Evolutionary conservation across 1,140 invertebrate species (phyloP).

Genomic region (Homarus americanus): DNA sequence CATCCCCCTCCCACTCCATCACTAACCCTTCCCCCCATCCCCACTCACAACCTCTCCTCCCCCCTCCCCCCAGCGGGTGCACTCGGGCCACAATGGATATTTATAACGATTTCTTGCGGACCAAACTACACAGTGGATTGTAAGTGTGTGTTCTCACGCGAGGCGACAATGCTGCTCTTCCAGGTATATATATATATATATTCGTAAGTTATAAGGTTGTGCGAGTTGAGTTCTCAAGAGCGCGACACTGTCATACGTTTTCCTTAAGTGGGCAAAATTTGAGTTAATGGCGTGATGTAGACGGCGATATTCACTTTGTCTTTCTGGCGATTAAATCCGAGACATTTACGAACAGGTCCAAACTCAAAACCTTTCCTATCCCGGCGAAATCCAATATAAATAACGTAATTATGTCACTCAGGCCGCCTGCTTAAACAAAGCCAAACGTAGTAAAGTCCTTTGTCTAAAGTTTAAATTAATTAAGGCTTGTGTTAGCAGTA

Average conservation of each 20-base stretch:
- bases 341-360: too few species aligned
- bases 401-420: too few species aligned
- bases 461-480: slow-evolving; percentile 49
- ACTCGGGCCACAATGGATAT: neutral
- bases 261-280: too few species aligned
- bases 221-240: too few species aligned
- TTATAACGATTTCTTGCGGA: neutral
- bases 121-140: neutral
- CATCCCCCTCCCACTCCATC: neutral
- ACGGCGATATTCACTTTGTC: too few species aligned
- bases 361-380: too few species aligned
- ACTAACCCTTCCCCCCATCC: neutral
- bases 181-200: too few species aligned
- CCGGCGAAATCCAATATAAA: too few species aligned
- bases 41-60: neutral
- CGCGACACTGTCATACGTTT: too few species aligned
- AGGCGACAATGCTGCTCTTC: neutral
- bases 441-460: neutral
- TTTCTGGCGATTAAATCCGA: too few species aligned
- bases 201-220: too few species aligned
- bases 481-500: slow-evolving; percentile 30
- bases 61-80: neutral
- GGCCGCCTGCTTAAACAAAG: neutral
- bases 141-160: neutral
- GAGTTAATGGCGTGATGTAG: too few species aligned